Conservation (phyloP, 2,888 invertebrate genomes). For the Bellardia pandia region DNA sequence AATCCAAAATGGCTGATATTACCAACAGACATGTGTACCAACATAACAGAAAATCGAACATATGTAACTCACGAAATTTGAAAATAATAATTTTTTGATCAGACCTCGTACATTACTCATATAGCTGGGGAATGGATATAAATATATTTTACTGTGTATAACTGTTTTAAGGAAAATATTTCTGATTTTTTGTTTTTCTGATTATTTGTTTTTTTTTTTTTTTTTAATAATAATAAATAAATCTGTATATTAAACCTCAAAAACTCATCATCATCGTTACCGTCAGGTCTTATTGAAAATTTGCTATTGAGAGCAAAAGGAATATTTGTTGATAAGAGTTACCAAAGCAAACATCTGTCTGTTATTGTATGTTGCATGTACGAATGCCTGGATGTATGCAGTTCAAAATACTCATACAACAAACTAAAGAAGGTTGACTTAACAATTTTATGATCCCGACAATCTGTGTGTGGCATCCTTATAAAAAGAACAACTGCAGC, state of each 20-base stretch:
- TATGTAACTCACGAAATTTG: too few relatives aligned
- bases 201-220: neutral
- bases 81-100: too few relatives aligned
- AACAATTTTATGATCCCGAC: slow-evolving; percentile 44
- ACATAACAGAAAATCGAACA: too few relatives aligned
- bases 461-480: slow-evolving; percentile 21
- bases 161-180: slow-evolving; percentile 37
- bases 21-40: too few relatives aligned
- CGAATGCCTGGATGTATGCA: neutral
- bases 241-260: slow-evolving; percentile 69
- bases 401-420: neutral
- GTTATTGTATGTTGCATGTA: neutral
- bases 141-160: slow-evolving; percentile 7
- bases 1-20: too few relatives aligned
- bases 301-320: slow-evolving; percentile 46
- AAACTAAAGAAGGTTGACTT: slow-evolving; percentile 8
- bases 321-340: slow-evolving; percentile 53
- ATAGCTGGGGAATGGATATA: neutral
- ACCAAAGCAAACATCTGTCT: slow-evolving; percentile 37
- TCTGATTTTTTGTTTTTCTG: slow-evolving; percentile 13
- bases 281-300: slow-evolving; percentile 44
- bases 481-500: neutral
- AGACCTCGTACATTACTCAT: too few relatives aligned
- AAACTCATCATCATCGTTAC: slow-evolving; percentile 62
- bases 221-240: slow-evolving; percentile 55